Evolutionary conservation across 2,113 vertebrate genomes (phyloP).

Genomic region (Chamaetylas fuelleborni): DNA sequence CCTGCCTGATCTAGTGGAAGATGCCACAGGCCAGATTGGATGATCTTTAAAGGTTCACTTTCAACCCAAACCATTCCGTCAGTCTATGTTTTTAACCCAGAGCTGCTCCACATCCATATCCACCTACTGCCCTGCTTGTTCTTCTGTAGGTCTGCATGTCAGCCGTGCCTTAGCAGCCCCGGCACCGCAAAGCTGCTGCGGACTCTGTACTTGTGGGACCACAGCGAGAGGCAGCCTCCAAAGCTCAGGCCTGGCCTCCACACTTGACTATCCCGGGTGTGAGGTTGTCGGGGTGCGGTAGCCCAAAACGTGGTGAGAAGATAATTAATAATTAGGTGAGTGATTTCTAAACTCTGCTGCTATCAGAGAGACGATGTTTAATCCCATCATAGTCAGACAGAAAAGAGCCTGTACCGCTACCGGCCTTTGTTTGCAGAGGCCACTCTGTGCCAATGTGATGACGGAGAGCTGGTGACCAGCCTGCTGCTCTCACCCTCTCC

Average conservation of each 20-base stretch:
- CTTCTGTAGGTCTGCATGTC: fast-evolving
- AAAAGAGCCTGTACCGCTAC: not conserved
- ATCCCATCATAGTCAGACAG: not conserved
- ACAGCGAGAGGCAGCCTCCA: fast-evolving
- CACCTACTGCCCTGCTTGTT: not conserved
- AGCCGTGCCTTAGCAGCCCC: not conserved
- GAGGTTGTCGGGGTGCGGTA: fast-evolving
- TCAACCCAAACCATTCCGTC: not conserved
- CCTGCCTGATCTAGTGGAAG: not conserved
- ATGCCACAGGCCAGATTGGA: fast-evolving
- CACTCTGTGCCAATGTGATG: not conserved
- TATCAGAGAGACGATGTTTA: not conserved
- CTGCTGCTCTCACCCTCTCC: not conserved
- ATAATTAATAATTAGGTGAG: not conserved
- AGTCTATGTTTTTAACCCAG: not conserved
- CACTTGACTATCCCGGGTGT: not conserved
- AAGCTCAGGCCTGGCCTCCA: not conserved
- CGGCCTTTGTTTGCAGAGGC: not conserved
- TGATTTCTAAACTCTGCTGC: not conserved
- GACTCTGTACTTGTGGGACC: not conserved
- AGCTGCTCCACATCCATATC: not conserved
- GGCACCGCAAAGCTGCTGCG: not conserved
- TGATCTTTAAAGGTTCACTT: not conserved
- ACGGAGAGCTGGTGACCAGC: not conserved
- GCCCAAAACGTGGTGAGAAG: not conserved